phyloP scores from a whole-genome alignment of 2,113 vertebrate genomes.

The Oncorhynchus keta region DNA sequence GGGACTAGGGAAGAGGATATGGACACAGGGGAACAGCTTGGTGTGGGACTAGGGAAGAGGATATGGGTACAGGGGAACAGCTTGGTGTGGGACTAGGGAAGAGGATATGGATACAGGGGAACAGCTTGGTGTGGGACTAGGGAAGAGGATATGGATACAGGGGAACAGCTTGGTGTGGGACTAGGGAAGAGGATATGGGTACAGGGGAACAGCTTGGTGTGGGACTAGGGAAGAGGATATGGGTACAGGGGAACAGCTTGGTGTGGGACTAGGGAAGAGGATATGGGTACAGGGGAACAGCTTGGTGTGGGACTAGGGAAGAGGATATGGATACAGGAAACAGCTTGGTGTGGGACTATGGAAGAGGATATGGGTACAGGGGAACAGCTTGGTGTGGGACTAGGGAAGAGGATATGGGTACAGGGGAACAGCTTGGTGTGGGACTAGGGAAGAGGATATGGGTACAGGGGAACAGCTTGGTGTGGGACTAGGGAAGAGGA shows the following conservation, averaged over 20 bases:
- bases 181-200: neutral
- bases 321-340: neutral
- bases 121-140: neutral
- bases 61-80: neutral
- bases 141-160: neutral
- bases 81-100: neutral
- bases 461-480: neutral
- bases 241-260: no score
- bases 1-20: neutral
- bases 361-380: neutral
- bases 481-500: neutral
- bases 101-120: neutral
- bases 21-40: neutral
- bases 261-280: neutral
- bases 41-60: neutral
- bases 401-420: neutral
- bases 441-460: neutral
- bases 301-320: neutral
- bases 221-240: neutral
- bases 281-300: neutral
- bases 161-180: neutral
- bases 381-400: neutral
- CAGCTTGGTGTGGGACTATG: neutral
- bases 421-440: neutral
- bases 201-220: neutral